Conservation (phyloP, 2,113 vertebrate species). For the Sterrhoptilus dennistouni region DNA sequence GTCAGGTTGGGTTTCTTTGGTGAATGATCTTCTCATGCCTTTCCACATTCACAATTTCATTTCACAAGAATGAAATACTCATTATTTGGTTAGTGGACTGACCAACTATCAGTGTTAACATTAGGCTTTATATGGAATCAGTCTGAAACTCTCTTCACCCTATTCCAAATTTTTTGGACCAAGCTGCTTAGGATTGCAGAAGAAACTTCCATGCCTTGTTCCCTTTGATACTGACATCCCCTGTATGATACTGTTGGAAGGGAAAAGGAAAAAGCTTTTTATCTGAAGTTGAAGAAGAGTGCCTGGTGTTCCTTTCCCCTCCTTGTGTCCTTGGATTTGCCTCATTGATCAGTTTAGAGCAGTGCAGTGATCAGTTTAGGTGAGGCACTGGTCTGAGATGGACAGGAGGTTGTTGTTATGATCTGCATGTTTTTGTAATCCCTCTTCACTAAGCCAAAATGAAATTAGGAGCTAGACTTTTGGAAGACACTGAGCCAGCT, state of each 20-base stretch:
- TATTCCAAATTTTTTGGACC: background rate
- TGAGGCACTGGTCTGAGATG: background rate
- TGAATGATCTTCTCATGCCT: background rate
- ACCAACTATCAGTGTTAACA: background rate
- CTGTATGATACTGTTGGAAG: background rate
- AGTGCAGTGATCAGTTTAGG: background rate
- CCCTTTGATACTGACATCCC: background rate
- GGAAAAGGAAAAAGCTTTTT: background rate
- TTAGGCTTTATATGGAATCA: background rate
- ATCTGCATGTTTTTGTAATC: background rate
- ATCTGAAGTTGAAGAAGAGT: background rate
- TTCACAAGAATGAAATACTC: background rate
- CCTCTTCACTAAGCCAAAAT: background rate
- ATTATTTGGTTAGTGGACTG: background rate
- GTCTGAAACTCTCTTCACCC: background rate
- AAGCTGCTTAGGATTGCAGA: background rate
- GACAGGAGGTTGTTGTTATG: background rate
- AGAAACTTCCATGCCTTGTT: background rate
- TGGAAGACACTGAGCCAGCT: background rate
- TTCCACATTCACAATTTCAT: background rate
- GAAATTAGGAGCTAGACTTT: background rate
- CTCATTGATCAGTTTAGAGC: background rate
- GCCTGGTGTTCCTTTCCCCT: background rate
- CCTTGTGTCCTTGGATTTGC: background rate
- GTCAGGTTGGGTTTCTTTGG: background rate